Evolutionary conservation across 2,797 vertebrate genomes (phyloP).

Genomic region (Centroberyx gerrardi): DNA sequence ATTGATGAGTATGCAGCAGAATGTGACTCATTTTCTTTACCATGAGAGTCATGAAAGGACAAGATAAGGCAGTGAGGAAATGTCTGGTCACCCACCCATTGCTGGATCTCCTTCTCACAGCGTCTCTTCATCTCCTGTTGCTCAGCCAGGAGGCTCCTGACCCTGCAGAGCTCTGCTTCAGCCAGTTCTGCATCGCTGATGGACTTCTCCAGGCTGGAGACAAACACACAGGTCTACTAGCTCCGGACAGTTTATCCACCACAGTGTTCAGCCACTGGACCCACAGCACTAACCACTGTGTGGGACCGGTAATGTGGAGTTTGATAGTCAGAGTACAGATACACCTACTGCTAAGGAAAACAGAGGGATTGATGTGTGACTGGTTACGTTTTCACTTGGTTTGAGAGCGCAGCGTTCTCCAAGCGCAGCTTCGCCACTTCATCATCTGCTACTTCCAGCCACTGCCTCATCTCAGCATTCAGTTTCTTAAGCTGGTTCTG

Average conservation of each 20-base stretch:
- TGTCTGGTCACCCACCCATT: constrained; percentile 53
- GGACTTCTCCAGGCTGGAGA: constrained; percentile 64
- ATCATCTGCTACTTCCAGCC: constrained; percentile 71
- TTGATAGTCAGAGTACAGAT: not conserved
- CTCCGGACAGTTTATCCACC: not conserved
- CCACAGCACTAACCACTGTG: too few relatives aligned
- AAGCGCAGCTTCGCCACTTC: constrained; percentile 61
- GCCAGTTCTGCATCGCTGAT: constrained; percentile 33
- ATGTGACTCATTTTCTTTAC: too few relatives aligned
- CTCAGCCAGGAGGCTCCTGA: constrained; percentile 2
- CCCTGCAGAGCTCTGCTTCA: constrained; percentile 52
- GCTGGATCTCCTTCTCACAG: constrained; percentile 41
- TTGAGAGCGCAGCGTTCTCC: constrained; percentile 58
- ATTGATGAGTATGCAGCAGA: too few relatives aligned
- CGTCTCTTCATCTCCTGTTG: constrained; percentile 1
- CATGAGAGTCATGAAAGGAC: too few relatives aligned
- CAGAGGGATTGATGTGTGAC: not conserved
- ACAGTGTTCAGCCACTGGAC: too few relatives aligned
- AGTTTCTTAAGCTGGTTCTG: constrained; percentile 52
- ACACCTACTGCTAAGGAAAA: not conserved
- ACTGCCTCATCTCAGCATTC: constrained; percentile 65
- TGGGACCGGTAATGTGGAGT: too few relatives aligned
- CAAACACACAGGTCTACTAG: constrained; percentile 25
- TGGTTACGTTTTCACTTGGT: constrained; percentile 66
- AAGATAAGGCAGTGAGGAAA: too few relatives aligned